These are phyloP conservation scores for Hydra vulgaris DNA, from an alignment of 30 jellyfish, hydroid and myxozoan genomes.

Conservation along the genomic window DNA sequence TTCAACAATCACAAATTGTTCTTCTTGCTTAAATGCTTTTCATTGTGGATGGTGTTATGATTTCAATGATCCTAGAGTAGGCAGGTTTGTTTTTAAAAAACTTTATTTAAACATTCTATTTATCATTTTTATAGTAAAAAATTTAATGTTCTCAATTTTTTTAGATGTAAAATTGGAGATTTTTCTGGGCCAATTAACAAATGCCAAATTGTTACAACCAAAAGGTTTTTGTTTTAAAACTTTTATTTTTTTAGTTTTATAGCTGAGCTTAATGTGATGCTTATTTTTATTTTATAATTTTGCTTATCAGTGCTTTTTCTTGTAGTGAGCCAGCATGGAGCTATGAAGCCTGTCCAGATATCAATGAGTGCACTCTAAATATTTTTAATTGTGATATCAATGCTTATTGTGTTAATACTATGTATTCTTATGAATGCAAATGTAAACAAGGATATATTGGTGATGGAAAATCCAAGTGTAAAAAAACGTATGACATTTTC, in stretches of 20 bases:
- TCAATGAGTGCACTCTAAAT: slow-evolving; percentile 64
- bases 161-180: slow-evolving; percentile 75
- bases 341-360: slow-evolving; percentile 79
- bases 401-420: slow-evolving; percentile 58
- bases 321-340: slow-evolving; percentile 39
- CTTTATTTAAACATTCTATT: no score
- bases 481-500: slow-evolving; percentile 49
- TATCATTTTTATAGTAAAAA: no score
- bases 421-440: slow-evolving; percentile 51
- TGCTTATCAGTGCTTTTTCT: not conserved
- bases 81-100: slow-evolving; percentile 25
- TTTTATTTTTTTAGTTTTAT: not conserved
- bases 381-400: slow-evolving; percentile 47
- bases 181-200: slow-evolving; percentile 49
- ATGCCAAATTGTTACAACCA: slow-evolving; percentile 31
- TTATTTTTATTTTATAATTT: not conserved
- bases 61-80: slow-evolving; percentile 56
- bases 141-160: not conserved
- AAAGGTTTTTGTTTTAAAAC: not conserved
- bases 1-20: slow-evolving; percentile 25
- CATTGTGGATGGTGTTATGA: slow-evolving; percentile 91
- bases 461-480: slow-evolving; percentile 60
- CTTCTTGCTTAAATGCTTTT: slow-evolving; percentile 47
- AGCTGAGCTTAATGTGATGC: no score
- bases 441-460: slow-evolving; percentile 82